Evolutionary conservation across 2,797 vertebrate genomes (phyloP).

Genomic region (Phrynocephalus forsythii): DNA sequence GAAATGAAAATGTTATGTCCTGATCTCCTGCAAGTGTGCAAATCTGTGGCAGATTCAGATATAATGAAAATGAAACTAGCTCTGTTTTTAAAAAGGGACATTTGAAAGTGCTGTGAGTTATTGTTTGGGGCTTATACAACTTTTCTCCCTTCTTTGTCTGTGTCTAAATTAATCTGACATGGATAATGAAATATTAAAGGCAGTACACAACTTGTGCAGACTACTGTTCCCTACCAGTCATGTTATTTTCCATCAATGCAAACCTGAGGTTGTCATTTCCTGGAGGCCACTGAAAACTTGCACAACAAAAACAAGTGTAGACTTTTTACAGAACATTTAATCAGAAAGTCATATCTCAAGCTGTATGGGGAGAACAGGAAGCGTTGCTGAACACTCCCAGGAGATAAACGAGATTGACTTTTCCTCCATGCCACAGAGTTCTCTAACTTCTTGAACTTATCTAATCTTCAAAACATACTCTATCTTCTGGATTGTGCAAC

Average conservation of each 20-base stretch:
- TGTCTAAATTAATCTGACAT: conserved; percentile 40
- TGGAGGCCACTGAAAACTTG: neutral
- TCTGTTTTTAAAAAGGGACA: conserved; percentile 40
- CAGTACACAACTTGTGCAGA: conserved; percentile 23
- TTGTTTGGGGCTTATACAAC: conserved; percentile 14
- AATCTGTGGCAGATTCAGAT: conserved; percentile 39
- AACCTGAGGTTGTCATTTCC: neutral
- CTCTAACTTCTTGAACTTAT: neutral
- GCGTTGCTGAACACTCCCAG: neutral
- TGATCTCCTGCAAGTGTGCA: conserved; percentile 28
- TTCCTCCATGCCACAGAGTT: neutral
- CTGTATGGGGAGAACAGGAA: too few species aligned
- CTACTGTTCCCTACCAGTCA: conserved; percentile 15
- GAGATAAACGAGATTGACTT: neutral
- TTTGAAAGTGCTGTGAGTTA: conserved; percentile 33
- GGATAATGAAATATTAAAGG: conserved; percentile 36
- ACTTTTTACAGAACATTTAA: neutral
- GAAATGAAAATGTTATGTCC: neutral
- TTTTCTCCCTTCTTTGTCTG: conserved; percentile 18
- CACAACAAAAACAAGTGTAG: neutral
- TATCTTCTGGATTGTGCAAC: neutral
- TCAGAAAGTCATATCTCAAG: neutral
- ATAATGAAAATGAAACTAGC: conserved; percentile 47
- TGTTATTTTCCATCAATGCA: neutral
- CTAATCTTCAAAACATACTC: neutral